Conservation (phyloP, 2,888 invertebrate genomes). For the Agrochola lychnidis region DNA sequence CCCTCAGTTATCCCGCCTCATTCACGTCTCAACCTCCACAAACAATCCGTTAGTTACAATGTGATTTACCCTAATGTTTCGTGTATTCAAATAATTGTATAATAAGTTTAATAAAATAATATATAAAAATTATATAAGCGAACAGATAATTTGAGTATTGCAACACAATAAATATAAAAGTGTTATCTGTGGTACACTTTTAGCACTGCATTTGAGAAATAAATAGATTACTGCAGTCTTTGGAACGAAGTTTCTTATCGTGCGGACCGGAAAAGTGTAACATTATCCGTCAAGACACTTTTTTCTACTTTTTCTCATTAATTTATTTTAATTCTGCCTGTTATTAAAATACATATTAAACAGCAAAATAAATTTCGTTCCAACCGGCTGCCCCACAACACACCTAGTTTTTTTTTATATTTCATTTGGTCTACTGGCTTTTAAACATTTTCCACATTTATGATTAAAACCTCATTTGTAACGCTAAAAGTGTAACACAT, state of each 20-base stretch:
- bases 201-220: conserved; percentile 38
- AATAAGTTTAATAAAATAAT: conserved; percentile 20
- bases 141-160: conserved; percentile 67
- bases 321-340: background rate
- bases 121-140: conserved; percentile 59
- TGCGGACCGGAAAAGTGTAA: too few relatives aligned
- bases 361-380: background rate
- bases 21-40: conserved; percentile 46
- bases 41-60: conserved; percentile 58
- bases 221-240: background rate
- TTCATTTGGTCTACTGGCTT: background rate
- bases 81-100: conserved; percentile 48
- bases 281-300: background rate
- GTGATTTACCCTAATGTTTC: conserved; percentile 57
- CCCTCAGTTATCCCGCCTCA: conserved; percentile 40
- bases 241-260: too few relatives aligned
- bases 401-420: background rate
- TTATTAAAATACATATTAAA: background rate
- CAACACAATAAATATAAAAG: conserved; percentile 53
- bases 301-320: background rate
- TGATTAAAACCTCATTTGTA: background rate
- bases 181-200: conserved; percentile 28
- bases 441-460: background rate
- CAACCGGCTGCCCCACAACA: background rate
- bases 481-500: conserved; percentile 33